Conservation (phyloP, 2,113 vertebrate species). For the Leuciscus idus region DNA sequence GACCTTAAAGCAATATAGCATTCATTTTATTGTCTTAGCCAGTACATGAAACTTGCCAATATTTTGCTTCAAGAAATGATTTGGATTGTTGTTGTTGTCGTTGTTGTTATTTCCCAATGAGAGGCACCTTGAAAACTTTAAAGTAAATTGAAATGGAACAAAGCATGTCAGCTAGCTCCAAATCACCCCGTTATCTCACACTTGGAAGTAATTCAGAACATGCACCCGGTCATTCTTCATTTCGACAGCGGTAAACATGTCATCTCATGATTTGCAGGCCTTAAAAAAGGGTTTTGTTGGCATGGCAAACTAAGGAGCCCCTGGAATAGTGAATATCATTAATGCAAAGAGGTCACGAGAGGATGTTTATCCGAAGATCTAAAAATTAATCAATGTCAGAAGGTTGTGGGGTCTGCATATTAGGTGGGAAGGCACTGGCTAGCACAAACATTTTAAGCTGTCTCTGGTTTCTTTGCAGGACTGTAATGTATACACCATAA, state of each 20-base stretch:
- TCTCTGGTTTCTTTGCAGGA: slow-evolving; percentile 3
- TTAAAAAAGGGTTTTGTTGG: background rate
- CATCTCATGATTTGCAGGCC: slow-evolving; percentile 15
- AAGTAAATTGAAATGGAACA: slow-evolving; percentile 27
- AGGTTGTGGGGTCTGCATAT: background rate
- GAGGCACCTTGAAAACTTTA: background rate
- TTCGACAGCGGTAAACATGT: slow-evolving; percentile 29
- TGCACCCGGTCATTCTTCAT: background rate
- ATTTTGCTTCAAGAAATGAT: background rate
- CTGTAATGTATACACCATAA: slow-evolving; percentile 26
- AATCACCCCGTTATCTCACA: background rate
- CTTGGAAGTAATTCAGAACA: slow-evolving; percentile 8
- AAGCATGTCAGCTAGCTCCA: background rate
- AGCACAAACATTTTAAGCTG: slow-evolving; percentile 39
- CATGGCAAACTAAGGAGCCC: slow-evolving; percentile 28
- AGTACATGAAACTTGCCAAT: background rate
- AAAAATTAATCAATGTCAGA: background rate
- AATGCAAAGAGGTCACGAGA: slow-evolving; percentile 6
- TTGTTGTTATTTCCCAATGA: background rate
- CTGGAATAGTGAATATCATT: slow-evolving; percentile 23
- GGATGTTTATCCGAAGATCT: slow-evolving; percentile 13
- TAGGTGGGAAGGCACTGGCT: slow-evolving; percentile 8
- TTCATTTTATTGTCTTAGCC: background rate
- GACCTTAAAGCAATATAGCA: slow-evolving; percentile 20
- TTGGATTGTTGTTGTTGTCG: background rate